Conservation (phyloP, 1,140 invertebrate species). For the Bombus waltoni region DNA sequence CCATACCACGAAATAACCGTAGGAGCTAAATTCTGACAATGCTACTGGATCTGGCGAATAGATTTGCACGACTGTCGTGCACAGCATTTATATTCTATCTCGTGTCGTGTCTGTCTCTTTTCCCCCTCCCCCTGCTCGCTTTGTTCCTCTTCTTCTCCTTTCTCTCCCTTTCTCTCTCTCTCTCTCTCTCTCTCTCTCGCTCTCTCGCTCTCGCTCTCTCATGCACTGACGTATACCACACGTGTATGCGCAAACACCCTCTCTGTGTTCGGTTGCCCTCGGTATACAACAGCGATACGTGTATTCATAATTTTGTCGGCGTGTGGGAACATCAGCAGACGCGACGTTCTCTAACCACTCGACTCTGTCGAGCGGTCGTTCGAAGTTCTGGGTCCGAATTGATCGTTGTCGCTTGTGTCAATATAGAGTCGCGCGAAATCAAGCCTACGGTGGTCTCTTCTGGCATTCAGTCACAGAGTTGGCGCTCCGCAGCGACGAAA, state of each 20-base stretch:
- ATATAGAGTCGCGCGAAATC: constrained; percentile 29
- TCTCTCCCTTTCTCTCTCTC: neutral
- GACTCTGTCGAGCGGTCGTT: neutral
- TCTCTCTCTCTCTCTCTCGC: neutral
- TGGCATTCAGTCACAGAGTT: neutral
- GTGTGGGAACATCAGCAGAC: neutral
- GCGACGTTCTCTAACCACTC: neutral
- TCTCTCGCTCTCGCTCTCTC: neutral
- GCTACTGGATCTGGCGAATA: constrained; percentile 59
- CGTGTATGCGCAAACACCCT: neutral
- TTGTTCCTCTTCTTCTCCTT: neutral
- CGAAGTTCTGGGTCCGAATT: constrained; percentile 33
- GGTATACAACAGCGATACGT: constrained; percentile 1
- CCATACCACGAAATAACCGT: constrained; percentile 53
- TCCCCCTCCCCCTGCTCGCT: neutral
- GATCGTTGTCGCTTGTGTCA: constrained; percentile 39
- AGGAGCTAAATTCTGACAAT: constrained; percentile 66
- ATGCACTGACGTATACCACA: neutral
- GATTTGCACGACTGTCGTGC: constrained; percentile 60
- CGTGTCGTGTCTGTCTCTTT: neutral
- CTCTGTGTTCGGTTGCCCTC: neutral
- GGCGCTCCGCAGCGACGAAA: neutral
- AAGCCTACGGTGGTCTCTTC: neutral
- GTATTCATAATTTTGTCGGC: constrained; percentile 60
- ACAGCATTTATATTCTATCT: constrained; percentile 54